Percentiles rank a stretch among this genome's conserved stretches.
Evolutionary conservation across 2,113 vertebrate genomes (phyloP).

Genomic region (Panthera uncia): DNA sequence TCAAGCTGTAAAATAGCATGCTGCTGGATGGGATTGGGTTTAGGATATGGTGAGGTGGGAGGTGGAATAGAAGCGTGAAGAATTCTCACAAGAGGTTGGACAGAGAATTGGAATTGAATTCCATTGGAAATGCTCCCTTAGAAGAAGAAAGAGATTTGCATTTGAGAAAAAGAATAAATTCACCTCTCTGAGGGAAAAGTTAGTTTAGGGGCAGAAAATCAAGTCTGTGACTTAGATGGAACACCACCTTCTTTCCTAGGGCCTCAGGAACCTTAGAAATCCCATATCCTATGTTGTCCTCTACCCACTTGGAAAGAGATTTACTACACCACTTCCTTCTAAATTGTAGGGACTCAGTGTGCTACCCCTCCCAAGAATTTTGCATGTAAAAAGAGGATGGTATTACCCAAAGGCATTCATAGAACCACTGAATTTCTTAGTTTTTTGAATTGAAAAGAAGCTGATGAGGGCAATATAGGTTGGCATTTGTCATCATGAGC

Average conservation of each 20-base stretch:
- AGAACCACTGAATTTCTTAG: background rate
- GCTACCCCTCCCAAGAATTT: background rate
- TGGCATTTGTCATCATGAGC: background rate
- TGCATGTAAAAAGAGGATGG: background rate
- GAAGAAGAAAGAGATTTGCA: background rate
- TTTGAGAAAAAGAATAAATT: background rate
- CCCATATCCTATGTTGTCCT: background rate
- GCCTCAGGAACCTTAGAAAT: background rate
- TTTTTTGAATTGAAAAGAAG: background rate
- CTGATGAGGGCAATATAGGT: background rate
- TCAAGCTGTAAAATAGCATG: background rate
- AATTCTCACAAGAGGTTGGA: background rate
- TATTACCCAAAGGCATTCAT: background rate
- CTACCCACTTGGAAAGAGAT: background rate
- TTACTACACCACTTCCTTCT: background rate
- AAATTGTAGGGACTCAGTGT: background rate
- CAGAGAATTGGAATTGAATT: conserved; percentile 5
- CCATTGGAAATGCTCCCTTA: background rate
- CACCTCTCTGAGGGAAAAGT: background rate
- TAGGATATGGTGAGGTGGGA: background rate
- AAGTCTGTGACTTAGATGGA: background rate
- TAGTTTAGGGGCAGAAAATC: background rate
- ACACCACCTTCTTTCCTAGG: background rate
- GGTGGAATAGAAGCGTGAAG: background rate
- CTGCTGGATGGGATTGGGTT: background rate